Percentiles rank a stretch among this genome's conserved stretches.
These are phyloP conservation scores for Chalcis sispes DNA, from an alignment of 2,888 invertebrate genomes.

Conservation along the genomic window DNA sequence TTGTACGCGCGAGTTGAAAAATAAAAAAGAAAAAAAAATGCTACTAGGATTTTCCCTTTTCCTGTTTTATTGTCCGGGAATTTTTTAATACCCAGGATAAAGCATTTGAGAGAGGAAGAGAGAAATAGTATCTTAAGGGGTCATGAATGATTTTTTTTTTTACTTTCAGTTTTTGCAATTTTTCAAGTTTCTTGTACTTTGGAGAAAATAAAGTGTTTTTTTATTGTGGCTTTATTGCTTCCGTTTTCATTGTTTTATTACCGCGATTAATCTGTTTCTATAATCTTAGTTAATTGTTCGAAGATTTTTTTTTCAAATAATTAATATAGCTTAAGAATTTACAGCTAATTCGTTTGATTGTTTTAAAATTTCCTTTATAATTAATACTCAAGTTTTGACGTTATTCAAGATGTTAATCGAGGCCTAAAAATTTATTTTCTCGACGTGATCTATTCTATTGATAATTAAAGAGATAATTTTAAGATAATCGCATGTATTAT, in stretches of 20 bases:
- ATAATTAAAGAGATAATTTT: background rate
- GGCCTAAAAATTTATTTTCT: too few species aligned
- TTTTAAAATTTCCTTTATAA: too few species aligned
- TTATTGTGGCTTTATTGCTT: background rate
- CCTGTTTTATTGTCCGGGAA: slow-evolving; percentile 40
- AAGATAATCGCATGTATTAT: background rate
- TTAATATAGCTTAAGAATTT: too few species aligned
- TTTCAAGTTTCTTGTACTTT: background rate
- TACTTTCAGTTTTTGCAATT: slow-evolving; percentile 5
- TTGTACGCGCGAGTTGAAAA: slow-evolving; percentile 17
- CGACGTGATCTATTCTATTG: too few species aligned
- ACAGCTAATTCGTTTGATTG: too few species aligned
- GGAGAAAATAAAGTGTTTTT: too few species aligned
- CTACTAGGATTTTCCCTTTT: slow-evolving; percentile 44
- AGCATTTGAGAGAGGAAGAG: slow-evolving; percentile 23
- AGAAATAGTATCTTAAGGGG: slow-evolving; percentile 11
- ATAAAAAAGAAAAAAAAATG: slow-evolving; percentile 25
- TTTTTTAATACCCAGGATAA: slow-evolving; percentile 53
- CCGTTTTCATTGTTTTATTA: background rate
- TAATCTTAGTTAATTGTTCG: background rate
- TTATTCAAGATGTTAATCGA: too few species aligned
- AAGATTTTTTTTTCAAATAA: background rate
- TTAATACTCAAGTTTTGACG: background rate
- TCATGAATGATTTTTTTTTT: slow-evolving; percentile 12
- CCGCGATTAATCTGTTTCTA: too few species aligned